phyloP scores from a whole-genome alignment of 2,797 vertebrate genomes.

The Morelia viridis region DNA sequence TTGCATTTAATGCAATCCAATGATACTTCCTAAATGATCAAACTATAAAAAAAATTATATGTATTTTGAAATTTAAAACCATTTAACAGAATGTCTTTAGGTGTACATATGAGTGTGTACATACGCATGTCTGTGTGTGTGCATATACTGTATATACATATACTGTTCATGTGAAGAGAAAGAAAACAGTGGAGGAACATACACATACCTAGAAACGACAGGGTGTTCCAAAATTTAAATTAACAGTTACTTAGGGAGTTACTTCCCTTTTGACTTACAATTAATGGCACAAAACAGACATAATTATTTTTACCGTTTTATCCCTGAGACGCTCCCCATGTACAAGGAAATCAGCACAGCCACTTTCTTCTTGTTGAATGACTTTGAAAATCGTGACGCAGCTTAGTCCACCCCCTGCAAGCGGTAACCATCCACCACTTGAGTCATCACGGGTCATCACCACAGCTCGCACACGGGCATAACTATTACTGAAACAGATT shows the following conservation, averaged over 20 bases:
- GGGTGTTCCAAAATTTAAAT: neutral
- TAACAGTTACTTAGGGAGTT: neutral
- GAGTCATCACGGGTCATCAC: conserved; percentile 99
- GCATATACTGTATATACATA: neutral
- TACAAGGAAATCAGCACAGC: conserved; percentile 92
- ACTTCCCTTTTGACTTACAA: conserved; percentile 11
- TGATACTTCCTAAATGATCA: neutral
- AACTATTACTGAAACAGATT: conserved; percentile 88
- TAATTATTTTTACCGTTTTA: conserved; percentile 87
- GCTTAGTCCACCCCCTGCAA: conserved; percentile 95
- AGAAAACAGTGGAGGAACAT: neutral
- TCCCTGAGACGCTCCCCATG: conserved; percentile 98
- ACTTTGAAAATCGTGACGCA: conserved; percentile 95
- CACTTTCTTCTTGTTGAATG: conserved; percentile 87
- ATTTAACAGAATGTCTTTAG: neutral
- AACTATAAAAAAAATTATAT: neutral
- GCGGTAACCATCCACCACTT: conserved; percentile 97
- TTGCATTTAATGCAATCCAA: neutral
- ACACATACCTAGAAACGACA: neutral
- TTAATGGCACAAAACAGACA: conserved; percentile 19
- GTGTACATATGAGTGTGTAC: neutral
- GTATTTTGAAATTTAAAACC: neutral
- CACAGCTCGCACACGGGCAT: conserved; percentile 99
- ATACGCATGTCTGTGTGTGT: neutral
- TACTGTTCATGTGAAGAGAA: neutral